Base-by-base conservation (phyloP, 2,797 vertebrate species). In the Molossus alvarezi region DNA sequence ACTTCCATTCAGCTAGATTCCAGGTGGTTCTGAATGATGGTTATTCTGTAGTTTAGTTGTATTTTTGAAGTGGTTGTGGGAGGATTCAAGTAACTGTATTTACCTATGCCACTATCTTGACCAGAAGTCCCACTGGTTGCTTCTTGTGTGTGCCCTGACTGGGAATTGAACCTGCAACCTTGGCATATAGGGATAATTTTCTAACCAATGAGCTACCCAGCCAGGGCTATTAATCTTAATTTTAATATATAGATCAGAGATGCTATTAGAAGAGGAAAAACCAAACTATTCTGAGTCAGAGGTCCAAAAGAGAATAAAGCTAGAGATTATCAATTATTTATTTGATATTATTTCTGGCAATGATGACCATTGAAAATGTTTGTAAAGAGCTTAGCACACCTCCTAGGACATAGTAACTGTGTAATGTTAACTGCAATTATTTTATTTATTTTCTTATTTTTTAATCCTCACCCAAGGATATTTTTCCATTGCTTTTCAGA, bases 281-380 rank as follows among this genome's bases (percentile, higher is more conserved):
- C 10, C 37, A 51, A 27, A 90, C 45, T 86, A 93, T 60, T 88
- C 51, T 51, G 62, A 95, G 5, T 91, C 41, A 73, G 41, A 55
- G n/a, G 20, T 73, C 62, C 80, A 82, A 96, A 82, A 23, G 25
- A 27, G n/a, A 86, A 67, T 51, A 91, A 88, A 82, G 17, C 20
- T 83, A 90, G 23, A 88, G 79, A 84, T 20, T 86, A 79, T 0
- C 53, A 14, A 48, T 51, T 91, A 18, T 60, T 71, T 94, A 92
- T 84, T 93, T 95, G 96, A 79, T 87, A 37, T 60, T 79, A 73
- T 45, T 58, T 81, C 55, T 90, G 51, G 2, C 51, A 80, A 58
- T 51, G 18, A 72, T 25, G 41, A 51, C 57, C 64, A 88, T 3
- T 77, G 73, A 80, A 75, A 81, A 82, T 82, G 18, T 21, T 18